Evolutionary conservation across 2,113 vertebrate species (phyloP).

Genomic region (Lophura nycthemera): DNA sequence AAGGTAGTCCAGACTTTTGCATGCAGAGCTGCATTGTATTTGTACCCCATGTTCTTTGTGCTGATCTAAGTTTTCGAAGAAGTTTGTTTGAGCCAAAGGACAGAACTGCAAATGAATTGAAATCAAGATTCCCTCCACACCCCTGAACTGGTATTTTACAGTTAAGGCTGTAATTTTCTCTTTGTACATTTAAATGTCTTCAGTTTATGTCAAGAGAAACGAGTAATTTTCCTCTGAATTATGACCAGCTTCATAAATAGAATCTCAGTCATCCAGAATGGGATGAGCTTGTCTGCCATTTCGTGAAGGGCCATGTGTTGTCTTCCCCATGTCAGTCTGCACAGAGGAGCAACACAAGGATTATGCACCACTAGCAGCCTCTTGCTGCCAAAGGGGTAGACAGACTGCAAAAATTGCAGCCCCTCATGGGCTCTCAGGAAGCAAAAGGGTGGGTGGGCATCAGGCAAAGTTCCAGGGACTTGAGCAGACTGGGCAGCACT

Average conservation of each 20-base stretch:
- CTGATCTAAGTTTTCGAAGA: neutral
- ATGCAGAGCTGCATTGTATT: neutral
- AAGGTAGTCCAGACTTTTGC: neutral
- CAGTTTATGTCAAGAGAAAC: neutral
- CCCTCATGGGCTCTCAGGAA: neutral
- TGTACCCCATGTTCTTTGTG: neutral
- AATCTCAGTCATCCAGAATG: neutral
- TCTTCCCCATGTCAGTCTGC: neutral
- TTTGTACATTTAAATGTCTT: neutral
- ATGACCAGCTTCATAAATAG: neutral
- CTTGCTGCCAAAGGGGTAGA: neutral
- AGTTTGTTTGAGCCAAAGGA: neutral
- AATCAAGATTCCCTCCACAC: neutral
- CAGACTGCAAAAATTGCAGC: neutral
- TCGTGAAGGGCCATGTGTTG: neutral
- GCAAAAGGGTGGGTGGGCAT: no score
- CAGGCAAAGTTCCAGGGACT: neutral
- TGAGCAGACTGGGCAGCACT: neutral
- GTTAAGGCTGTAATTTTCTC: neutral
- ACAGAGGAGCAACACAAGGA: neutral
- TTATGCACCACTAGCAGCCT: neutral
- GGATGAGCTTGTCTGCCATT: neutral
- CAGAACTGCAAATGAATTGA: neutral
- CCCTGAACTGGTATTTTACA: fast-evolving
- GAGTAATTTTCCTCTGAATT: neutral